Conservation (phyloP, 2,797 vertebrate species). For the Ctenopoma kingsleyae region DNA sequence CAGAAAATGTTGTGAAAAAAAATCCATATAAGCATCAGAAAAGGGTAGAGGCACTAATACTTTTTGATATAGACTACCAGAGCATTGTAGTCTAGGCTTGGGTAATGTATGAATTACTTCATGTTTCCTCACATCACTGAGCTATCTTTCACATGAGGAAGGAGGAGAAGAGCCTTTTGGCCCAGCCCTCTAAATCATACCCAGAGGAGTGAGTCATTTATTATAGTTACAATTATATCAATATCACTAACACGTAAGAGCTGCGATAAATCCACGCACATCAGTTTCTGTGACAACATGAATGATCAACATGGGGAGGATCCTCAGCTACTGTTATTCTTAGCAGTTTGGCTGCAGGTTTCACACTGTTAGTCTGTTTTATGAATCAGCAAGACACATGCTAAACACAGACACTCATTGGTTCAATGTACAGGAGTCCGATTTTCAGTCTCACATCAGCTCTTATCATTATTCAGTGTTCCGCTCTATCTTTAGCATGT, state of each 20-base stretch:
- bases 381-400: slow-evolving; percentile 47
- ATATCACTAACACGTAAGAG: slow-evolving; percentile 82
- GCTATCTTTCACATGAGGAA: slow-evolving; percentile 81
- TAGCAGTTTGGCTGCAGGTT: slow-evolving; percentile 36
- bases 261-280: slow-evolving; percentile 78
- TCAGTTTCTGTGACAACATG: slow-evolving; percentile 71
- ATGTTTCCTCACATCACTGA: slow-evolving; percentile 81
- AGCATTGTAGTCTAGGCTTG: slow-evolving; percentile 76
- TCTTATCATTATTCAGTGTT: slow-evolving; percentile 12
- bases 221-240: slow-evolving; percentile 83
- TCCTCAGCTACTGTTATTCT: slow-evolving; percentile 52
- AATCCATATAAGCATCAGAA: slow-evolving; percentile 87
- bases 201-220: slow-evolving; percentile 74
- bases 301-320: slow-evolving; percentile 68
- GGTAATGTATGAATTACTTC: slow-evolving; percentile 84
- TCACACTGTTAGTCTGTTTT: slow-evolving; percentile 37
- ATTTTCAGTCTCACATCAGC: slow-evolving; percentile 4
- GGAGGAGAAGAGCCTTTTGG: slow-evolving; percentile 77
- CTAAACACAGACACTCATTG: slow-evolving; percentile 8
- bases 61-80: slow-evolving; percentile 78
- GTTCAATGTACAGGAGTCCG: neutral
- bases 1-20: slow-evolving; percentile 92
- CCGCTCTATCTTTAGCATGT: neutral
- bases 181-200: slow-evolving; percentile 79
- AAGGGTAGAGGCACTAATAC: slow-evolving; percentile 77